phyloP scores from a whole-genome alignment of 2,113 vertebrate genomes.

The Cyrtonyx montezumae region DNA sequence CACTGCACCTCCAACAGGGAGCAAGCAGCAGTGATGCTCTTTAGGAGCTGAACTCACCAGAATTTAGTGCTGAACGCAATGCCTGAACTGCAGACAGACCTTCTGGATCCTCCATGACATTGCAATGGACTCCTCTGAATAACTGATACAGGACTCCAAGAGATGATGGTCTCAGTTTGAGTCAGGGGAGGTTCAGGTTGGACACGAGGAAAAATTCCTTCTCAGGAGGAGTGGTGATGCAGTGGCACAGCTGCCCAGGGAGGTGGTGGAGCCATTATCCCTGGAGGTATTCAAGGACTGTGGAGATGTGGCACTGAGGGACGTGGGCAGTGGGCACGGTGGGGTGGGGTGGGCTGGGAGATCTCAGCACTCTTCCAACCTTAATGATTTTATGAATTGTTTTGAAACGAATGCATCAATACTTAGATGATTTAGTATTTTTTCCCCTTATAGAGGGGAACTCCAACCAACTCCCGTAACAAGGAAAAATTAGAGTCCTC shows the following conservation, averaged over 20 bases:
- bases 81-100: not conserved
- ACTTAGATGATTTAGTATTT: not conserved
- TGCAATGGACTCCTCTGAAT: not conserved
- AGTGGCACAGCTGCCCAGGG: no score
- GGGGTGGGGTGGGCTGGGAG: no score
- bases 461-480: not conserved
- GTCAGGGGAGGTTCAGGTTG: no score
- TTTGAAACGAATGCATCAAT: not conserved
- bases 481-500: not conserved
- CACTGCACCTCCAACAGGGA: not conserved
- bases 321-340: no score
- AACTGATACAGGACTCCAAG: no score
- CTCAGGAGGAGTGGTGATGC: no score
- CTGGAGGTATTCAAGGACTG: no score
- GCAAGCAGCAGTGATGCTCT: rapidly evolving
- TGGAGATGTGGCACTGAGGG: no score
- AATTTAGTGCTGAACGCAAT: not conserved
- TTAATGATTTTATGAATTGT: not conserved
- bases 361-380: no score
- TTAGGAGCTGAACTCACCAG: not conserved
- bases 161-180: no score
- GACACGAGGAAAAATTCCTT: no score
- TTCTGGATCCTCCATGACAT: not conserved
- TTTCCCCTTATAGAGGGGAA: not conserved
- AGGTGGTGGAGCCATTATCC: no score